These are phyloP conservation scores for Turnix velox DNA, from an alignment of 2,113 vertebrate species.

Conservation along the genomic window DNA sequence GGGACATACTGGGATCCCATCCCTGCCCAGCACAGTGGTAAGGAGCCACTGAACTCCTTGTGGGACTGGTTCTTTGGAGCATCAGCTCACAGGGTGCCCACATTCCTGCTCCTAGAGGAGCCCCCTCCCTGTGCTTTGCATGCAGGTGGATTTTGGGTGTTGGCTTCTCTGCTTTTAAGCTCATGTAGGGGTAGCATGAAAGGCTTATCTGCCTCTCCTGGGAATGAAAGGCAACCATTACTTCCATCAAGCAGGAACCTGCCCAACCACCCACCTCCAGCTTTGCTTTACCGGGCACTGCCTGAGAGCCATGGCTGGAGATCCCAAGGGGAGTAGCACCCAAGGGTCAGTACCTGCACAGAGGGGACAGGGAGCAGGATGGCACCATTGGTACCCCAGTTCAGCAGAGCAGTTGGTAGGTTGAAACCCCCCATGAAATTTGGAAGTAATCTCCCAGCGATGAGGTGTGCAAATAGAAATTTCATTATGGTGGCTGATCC, in stretches of 20 bases:
- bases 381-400: neutral
- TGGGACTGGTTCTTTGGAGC: neutral
- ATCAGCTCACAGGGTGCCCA: fast-evolving
- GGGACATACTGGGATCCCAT: neutral
- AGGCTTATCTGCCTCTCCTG: neutral
- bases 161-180: neutral
- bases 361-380: neutral
- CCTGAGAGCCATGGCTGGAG: neutral
- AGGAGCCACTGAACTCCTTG: fast-evolving
- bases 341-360: fast-evolving
- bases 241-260: neutral
- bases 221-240: neutral
- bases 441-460: neutral
- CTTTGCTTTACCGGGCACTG: neutral
- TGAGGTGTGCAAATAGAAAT: fast-evolving
- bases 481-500: neutral
- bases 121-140: neutral
- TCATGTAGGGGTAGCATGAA: neutral
- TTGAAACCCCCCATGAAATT: neutral
- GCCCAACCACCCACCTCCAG: neutral
- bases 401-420: neutral
- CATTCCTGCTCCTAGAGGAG: neutral
- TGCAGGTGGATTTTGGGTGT: neutral
- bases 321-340: neutral
- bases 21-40: neutral